phyloP scores from a whole-genome alignment of 2,113 vertebrate genomes.

The Danionella cerebrum region DNA sequence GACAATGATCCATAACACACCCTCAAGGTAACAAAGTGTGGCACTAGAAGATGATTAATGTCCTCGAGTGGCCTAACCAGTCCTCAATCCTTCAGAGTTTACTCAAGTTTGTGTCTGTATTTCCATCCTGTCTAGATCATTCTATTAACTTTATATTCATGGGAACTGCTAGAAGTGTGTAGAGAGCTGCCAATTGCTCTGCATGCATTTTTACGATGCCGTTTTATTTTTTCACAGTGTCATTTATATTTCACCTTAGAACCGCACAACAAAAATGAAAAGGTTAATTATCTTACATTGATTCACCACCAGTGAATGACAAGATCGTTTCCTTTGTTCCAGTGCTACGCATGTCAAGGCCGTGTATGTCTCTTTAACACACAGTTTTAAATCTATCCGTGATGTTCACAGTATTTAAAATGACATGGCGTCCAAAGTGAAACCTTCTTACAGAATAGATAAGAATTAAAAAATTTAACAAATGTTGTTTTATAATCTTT shows the following conservation, averaged over 20 bases:
- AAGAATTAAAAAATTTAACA: too few relatives aligned
- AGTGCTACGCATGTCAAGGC: background rate
- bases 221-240: background rate
- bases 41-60: too few relatives aligned
- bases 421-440: constrained; percentile 35
- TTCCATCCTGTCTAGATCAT: background rate
- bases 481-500: too few relatives aligned
- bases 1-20: too few relatives aligned
- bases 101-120: constrained; percentile 27
- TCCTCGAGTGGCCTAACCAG: too few relatives aligned
- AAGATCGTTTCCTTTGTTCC: background rate
- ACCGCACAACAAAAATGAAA: background rate
- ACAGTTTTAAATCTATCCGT: too few relatives aligned
- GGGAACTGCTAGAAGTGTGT: background rate
- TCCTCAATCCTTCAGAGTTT: too few relatives aligned
- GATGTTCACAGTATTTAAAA: constrained; percentile 48
- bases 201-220: background rate
- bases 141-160: background rate
- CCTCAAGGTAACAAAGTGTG: too few relatives aligned
- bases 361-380: constrained; percentile 48
- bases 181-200: background rate
- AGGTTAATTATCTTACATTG: background rate
- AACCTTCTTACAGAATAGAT: too few relatives aligned
- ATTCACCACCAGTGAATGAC: background rate
- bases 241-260: background rate